These are phyloP conservation scores for Rhynchonycteris naso DNA, from an alignment of 2,797 vertebrate species.

Conservation along the genomic window DNA sequence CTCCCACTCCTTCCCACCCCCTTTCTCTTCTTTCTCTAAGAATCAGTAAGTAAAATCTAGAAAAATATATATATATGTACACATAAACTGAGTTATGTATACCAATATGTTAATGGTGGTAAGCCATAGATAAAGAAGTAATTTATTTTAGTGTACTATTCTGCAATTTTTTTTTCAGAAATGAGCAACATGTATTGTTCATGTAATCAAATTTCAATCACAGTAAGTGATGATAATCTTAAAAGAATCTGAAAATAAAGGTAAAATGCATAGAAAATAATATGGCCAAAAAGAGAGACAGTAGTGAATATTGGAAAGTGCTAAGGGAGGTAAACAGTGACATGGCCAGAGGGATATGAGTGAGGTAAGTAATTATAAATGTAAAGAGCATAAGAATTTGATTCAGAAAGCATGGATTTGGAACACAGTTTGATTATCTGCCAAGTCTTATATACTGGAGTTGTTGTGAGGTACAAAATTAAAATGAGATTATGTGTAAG, in stretches of 20 bases:
- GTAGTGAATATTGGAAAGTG: not conserved
- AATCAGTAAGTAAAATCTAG: too few relatives aligned
- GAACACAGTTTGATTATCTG: not conserved
- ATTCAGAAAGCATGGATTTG: not conserved
- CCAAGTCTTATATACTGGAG: not conserved
- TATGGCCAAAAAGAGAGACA: not conserved
- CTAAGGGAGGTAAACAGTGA: not conserved
- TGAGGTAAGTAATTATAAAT: not conserved
- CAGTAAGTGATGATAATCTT: not conserved
- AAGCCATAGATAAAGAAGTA: not conserved
- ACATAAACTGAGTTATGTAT: not conserved
- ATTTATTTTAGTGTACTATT: not conserved
- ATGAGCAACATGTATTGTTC: not conserved
- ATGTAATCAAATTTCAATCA: not conserved
- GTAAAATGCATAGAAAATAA: not conserved
- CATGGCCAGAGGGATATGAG: not conserved
- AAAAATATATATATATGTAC: not conserved
- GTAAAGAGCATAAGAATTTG: not conserved
- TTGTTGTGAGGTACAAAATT: not conserved
- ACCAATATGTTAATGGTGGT: not conserved
- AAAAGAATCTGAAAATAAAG: not conserved
- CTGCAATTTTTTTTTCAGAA: not conserved
- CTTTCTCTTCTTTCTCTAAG: too few relatives aligned
- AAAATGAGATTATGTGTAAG: not conserved
- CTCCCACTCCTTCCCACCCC: too few relatives aligned